A percentile compares a stretch with the other conserved stretches of the same genome.
Conservation (phyloP, 2,797 vertebrate genomes). For the Pangasius macronema region DNA sequence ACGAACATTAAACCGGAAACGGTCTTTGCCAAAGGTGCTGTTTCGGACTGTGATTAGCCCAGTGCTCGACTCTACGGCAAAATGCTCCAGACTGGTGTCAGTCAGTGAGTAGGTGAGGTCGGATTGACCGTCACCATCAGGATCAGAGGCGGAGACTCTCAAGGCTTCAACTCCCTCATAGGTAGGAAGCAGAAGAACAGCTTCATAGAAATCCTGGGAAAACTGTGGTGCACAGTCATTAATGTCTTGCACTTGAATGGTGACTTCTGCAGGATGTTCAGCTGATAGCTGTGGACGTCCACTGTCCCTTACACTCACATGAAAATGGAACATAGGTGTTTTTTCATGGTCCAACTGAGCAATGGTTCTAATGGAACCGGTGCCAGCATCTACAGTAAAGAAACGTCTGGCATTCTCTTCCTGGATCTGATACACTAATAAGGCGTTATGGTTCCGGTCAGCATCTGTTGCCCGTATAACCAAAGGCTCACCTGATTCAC, state of each 20-base stretch:
- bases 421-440: slow-evolving; percentile 93
- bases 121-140: slow-evolving; percentile 85
- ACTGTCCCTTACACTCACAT: slow-evolving; percentile 92
- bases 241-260: slow-evolving; percentile 89
- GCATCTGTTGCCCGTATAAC: slow-evolving; percentile 91
- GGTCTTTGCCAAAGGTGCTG: slow-evolving; percentile 89
- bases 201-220: slow-evolving; percentile 86
- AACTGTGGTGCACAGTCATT: slow-evolving; percentile 95
- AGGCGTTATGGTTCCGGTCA: slow-evolving; percentile 91
- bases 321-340: slow-evolving; percentile 86
- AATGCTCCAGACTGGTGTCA: slow-evolving; percentile 86
- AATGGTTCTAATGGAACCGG: slow-evolving; percentile 93
- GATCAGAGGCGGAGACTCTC: slow-evolving; percentile 87
- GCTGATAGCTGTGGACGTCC: slow-evolving; percentile 91
- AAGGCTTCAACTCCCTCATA: slow-evolving; percentile 92
- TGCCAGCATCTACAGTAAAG: slow-evolving; percentile 93
- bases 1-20: slow-evolving; percentile 85
- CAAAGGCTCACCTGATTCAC: slow-evolving; percentile 79
- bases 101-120: slow-evolving; percentile 87
- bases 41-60: slow-evolving; percentile 89
- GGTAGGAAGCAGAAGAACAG: slow-evolving; percentile 88
- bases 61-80: slow-evolving; percentile 83
- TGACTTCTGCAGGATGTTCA: slow-evolving; percentile 90
- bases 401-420: slow-evolving; percentile 92
- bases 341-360: slow-evolving; percentile 92